Conservation (phyloP, 2,888 invertebrate species). For the Drosophila picticornis region DNA sequence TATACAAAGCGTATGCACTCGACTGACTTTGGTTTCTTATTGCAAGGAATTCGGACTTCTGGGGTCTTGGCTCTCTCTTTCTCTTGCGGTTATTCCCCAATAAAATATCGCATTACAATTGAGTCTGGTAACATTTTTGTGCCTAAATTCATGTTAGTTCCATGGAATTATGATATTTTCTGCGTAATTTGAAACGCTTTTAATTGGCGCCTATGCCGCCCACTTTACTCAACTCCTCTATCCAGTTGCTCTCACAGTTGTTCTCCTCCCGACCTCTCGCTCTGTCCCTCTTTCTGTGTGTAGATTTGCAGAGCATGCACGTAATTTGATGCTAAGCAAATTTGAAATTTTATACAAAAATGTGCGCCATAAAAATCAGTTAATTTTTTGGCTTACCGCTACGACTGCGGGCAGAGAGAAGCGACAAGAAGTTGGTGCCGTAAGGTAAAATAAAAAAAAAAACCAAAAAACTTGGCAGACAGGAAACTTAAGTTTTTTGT, state of each 20-base stretch:
- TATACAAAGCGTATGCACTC: conserved; percentile 73
- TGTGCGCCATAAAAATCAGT: conserved; percentile 59
- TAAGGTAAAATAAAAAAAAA: conserved; percentile 14
- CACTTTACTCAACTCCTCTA: conserved; percentile 25
- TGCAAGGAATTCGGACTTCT: conserved; percentile 16
- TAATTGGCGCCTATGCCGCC: conserved; percentile 77
- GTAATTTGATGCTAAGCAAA: conserved; percentile 75
- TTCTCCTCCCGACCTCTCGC: conserved; percentile 1
- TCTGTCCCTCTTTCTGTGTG: not conserved
- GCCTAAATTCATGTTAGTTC: conserved; percentile 70
- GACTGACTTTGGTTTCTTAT: conserved; percentile 60
- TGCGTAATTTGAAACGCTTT: conserved; percentile 75
- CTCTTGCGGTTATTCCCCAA: conserved; percentile 46
- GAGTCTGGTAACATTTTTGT: conserved; percentile 60
- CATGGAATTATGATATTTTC: conserved; percentile 81
- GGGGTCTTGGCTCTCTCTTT: conserved; percentile 6
- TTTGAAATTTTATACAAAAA: conserved; percentile 79
- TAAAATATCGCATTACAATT: conserved; percentile 72
- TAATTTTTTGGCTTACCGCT: conserved; percentile 52
- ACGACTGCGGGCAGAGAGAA: conserved; percentile 29
- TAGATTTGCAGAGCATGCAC: conserved; percentile 63
- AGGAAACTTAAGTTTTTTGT: conserved; percentile 80
- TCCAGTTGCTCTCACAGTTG: conserved; percentile 35
- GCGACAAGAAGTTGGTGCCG: conserved; percentile 36
- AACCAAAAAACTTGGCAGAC: conserved; percentile 72